Evolutionary conservation across 1,140 invertebrate genomes (phyloP).

Genomic region (Drosophila jambulina): DNA sequence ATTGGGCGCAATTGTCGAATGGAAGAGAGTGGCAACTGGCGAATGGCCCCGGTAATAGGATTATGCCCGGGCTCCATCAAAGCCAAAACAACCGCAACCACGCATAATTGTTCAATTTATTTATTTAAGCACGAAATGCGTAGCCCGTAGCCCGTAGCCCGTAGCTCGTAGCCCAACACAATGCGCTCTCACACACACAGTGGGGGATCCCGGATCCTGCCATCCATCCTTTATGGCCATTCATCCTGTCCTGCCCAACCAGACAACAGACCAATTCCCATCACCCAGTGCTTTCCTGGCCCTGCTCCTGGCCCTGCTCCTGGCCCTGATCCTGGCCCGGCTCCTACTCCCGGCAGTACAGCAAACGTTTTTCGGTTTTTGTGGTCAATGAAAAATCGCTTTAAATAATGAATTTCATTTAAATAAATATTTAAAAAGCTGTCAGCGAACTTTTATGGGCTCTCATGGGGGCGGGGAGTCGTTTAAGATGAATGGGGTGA

Average conservation of each 20-base stretch:
- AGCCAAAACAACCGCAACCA: constrained; percentile 82
- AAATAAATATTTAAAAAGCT: constrained; percentile 82
- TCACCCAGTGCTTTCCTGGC: neutral
- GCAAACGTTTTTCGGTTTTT: constrained; percentile 80
- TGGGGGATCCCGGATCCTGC: constrained; percentile 6
- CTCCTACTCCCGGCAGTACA: constrained; percentile 24
- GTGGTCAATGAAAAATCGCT: constrained; percentile 80
- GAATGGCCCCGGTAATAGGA: constrained; percentile 69
- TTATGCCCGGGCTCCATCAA: constrained; percentile 76
- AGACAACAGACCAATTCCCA: constrained; percentile 2
- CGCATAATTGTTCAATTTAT: constrained; percentile 83
- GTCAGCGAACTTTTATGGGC: constrained; percentile 69
- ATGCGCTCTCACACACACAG: constrained; percentile 13
- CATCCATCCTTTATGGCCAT: constrained; percentile 27
- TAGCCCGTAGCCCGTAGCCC: constrained; percentile 31
- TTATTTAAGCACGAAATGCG: constrained; percentile 80
- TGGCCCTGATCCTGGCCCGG: neutral
- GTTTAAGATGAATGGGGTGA: constrained; percentile 10
- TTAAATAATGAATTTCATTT: constrained; percentile 79
- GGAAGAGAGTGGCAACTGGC: constrained; percentile 34
- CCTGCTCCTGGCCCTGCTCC: too few species aligned
- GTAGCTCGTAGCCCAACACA: constrained; percentile 15
- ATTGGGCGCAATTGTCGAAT: constrained; percentile 28
- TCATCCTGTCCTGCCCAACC: constrained; percentile 17
- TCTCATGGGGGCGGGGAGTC: constrained; percentile 12